phyloP scores from a whole-genome alignment of 2,113 vertebrate species.

The Sphaerodactylus townsendi region DNA sequence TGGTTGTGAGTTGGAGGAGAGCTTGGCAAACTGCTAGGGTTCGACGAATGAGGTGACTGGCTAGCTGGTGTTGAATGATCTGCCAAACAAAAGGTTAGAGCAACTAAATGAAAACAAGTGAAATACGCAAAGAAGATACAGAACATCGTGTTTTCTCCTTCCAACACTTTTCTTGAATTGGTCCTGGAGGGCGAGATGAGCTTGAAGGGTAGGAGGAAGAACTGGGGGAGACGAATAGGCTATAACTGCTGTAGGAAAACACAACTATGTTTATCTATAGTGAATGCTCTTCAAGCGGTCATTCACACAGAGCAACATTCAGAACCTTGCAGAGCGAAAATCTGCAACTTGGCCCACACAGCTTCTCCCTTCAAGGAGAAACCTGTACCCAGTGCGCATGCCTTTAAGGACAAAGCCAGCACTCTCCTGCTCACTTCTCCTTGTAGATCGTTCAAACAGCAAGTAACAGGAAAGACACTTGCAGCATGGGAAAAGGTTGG shows the following conservation, averaged over 20 bases:
- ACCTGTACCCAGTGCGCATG: neutral
- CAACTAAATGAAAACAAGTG: slow-evolving; percentile 14
- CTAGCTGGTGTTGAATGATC: slow-evolving; percentile 99
- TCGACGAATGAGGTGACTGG: slow-evolving; percentile 98
- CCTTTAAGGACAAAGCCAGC: neutral
- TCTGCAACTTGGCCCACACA: neutral
- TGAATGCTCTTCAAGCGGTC: no score
- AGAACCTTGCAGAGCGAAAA: neutral
- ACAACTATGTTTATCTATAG: neutral
- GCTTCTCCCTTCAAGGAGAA: neutral
- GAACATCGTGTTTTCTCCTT: neutral
- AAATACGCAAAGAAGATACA: neutral
- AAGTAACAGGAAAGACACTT: neutral
- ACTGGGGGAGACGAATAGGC: neutral
- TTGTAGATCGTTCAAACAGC: neutral
- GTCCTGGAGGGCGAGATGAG: neutral
- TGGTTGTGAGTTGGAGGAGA: slow-evolving; percentile 97
- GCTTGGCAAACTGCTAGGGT: slow-evolving; percentile 96
- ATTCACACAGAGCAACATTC: neutral
- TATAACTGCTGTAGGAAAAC: neutral
- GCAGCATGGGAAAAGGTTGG: neutral
- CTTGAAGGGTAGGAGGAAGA: no score
- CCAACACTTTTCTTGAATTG: no score
- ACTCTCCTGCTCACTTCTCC: neutral
- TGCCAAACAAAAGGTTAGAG: slow-evolving; percentile 58